These are phyloP conservation scores for Hozukius guyotensis DNA, from an alignment of 2,797 vertebrate genomes.

Conservation along the genomic window DNA sequence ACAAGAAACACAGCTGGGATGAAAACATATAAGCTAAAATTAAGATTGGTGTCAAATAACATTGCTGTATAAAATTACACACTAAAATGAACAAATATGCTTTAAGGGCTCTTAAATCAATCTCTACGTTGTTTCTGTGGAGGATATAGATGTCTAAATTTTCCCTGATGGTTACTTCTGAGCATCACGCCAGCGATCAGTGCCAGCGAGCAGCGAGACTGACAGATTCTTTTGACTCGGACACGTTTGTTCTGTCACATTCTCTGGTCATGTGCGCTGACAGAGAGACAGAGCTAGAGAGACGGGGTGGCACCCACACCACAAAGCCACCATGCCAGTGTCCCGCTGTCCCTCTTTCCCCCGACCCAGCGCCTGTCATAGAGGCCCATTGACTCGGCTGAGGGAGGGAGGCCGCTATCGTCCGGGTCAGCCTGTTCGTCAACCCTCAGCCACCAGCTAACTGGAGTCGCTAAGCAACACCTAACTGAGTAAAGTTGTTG, in stretches of 20 bases:
- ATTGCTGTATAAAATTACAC: not conserved
- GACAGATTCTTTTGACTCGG: constrained; percentile 43
- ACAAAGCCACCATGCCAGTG: constrained; percentile 63
- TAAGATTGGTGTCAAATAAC: not conserved
- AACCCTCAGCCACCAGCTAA: constrained; percentile 58
- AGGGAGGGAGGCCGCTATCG: constrained; percentile 57
- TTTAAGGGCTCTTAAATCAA: not conserved
- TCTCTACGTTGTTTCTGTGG: not conserved
- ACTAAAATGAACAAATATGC: not conserved
- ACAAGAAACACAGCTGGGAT: not conserved
- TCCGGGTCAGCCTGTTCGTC: constrained; percentile 68
- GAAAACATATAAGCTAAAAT: constrained; percentile 3
- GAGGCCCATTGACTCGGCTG: constrained; percentile 71
- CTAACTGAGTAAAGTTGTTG: constrained; percentile 73
- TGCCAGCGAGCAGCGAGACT: constrained; percentile 36
- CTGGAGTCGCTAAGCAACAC: constrained; percentile 82
- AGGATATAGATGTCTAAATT: constrained; percentile 19
- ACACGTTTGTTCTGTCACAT: constrained; percentile 65
- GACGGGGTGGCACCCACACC: constrained; percentile 56
- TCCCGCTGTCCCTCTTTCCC: constrained; percentile 59
- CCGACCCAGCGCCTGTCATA: constrained; percentile 60
- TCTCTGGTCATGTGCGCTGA: constrained; percentile 60
- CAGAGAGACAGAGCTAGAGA: constrained; percentile 43
- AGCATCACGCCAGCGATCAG: constrained; percentile 5
- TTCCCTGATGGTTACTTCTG: constrained; percentile 1